Percentiles rank a stretch among this genome's conserved stretches.
Evolutionary conservation across 2,888 invertebrate species (phyloP).

Genomic region (Oscheius myriophilus): DNA sequence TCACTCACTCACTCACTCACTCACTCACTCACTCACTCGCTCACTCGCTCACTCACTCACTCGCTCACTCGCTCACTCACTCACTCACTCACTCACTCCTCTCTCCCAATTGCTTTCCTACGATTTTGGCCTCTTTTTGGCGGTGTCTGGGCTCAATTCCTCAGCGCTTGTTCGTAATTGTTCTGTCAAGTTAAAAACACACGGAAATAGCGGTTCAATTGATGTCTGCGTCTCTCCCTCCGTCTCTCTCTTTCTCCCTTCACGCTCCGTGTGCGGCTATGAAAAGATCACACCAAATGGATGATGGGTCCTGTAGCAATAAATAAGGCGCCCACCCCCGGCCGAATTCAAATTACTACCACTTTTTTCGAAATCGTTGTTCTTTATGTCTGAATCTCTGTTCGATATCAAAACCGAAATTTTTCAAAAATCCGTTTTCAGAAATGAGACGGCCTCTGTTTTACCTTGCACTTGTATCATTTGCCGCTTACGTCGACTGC

Average conservation of each 20-base stretch:
- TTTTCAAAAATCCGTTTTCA: background rate
- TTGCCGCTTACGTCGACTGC: constrained; percentile 12
- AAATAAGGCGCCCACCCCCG: background rate
- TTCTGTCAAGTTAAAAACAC: background rate
- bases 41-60: background rate
- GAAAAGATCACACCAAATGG: constrained; percentile 7
- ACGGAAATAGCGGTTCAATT: too few relatives aligned
- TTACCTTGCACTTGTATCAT: background rate
- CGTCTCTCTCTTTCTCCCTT: background rate
- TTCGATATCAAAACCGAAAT: too few relatives aligned
- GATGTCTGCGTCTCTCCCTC: background rate
- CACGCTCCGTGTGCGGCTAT: constrained; percentile 6
- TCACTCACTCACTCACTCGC: background rate
- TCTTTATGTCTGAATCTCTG: background rate
- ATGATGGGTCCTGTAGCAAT: constrained; percentile 7
- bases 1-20: background rate
- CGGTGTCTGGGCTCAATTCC: constrained; percentile 5
- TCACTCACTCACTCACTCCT: background rate
- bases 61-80: background rate
- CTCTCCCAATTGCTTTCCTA: too few relatives aligned
- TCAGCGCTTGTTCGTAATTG: constrained; percentile 21
- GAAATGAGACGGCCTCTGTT: constrained; percentile 13
- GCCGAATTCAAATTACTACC: constrained; percentile 4
- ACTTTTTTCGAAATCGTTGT: background rate
- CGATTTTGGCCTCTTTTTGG: background rate